Percentiles rank a stretch among this genome's conserved stretches.
Evolutionary conservation across 30 jellyfish, hydroid and myxozoan genomes (phyloP).

Genomic region (Morbakka virulenta): DNA sequence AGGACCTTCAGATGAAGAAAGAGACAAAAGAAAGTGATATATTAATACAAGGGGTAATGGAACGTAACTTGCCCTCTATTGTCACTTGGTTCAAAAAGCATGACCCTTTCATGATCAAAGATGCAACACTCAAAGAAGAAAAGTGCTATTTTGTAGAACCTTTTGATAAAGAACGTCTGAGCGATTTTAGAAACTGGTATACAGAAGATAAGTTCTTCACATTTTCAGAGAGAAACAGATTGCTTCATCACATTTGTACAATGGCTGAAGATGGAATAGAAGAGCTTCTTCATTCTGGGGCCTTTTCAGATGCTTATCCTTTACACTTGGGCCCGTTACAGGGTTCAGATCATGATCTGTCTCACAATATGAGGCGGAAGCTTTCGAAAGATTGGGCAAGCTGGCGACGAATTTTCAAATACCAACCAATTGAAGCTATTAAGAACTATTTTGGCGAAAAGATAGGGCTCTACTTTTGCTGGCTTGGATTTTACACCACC

Average conservation of each 20-base stretch:
- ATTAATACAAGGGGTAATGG: too few relatives aligned
- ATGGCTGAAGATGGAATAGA: background rate
- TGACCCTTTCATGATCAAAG: conserved; percentile 1
- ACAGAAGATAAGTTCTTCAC: conserved; percentile 35
- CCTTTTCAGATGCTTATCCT: conserved; percentile 51
- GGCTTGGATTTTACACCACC: conserved; percentile 66
- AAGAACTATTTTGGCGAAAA: conserved; percentile 70
- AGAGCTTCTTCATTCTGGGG: conserved; percentile 9
- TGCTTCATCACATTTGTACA: conserved; percentile 11
- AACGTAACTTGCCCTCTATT: too few relatives aligned
- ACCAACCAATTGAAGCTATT: conserved; percentile 61
- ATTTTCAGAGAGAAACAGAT: conserved; percentile 37
- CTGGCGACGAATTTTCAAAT: conserved; percentile 23
- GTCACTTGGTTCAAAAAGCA: background rate
- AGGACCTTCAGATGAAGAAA: conserved; percentile 94
- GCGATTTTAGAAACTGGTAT: conserved; percentile 35
- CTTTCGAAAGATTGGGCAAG: conserved; percentile 51
- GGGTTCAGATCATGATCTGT: background rate
- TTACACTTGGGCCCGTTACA: conserved; percentile 43
- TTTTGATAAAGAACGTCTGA: conserved; percentile 48
- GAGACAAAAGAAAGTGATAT: too few relatives aligned
- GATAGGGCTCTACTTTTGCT: conserved; percentile 58
- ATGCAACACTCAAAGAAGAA: background rate
- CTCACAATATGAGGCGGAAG: conserved; percentile 18
- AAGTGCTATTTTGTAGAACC: conserved; percentile 38